Conservation (phyloP, 2,797 vertebrate species). For the Macropus fuliginosus region DNA sequence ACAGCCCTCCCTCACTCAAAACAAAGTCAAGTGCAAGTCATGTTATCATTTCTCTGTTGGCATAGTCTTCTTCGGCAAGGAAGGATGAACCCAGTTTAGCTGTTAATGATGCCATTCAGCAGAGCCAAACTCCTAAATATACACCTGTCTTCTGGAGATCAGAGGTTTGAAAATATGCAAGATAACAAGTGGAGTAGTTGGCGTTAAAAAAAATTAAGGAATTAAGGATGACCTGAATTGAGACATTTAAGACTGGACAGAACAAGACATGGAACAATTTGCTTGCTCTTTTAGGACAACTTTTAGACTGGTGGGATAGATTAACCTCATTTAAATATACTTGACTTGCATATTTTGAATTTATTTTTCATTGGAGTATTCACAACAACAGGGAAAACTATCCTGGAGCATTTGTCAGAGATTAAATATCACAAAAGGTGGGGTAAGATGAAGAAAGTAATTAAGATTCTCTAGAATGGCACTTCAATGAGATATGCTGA, state of each 20-base stretch:
- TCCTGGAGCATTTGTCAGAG: neutral
- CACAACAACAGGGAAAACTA: neutral
- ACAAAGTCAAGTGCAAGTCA: no score
- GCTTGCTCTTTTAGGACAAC: rapidly evolving
- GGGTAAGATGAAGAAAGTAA: neutral
- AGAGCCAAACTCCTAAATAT: neutral
- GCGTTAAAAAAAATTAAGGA: rapidly evolving
- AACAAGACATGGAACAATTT: neutral
- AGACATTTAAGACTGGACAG: neutral
- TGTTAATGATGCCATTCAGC: neutral
- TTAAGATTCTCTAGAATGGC: rapidly evolving
- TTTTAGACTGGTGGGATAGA: neutral
- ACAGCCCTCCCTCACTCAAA: no score
- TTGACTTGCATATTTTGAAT: neutral
- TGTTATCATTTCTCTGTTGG: no score
- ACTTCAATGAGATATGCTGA: neutral
- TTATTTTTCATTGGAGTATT: neutral
- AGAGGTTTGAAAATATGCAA: neutral
- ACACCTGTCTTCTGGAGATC: neutral
- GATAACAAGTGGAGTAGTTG: neutral
- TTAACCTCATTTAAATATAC: neutral
- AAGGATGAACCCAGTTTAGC: neutral
- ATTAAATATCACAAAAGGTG: neutral
- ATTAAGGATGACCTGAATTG: neutral
- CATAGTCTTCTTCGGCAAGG: no score